A percentile compares a stretch with the other conserved stretches of the same genome.
Evolutionary conservation across 2,797 vertebrate genomes (phyloP).

Genomic region (Hybognathus amarus): DNA sequence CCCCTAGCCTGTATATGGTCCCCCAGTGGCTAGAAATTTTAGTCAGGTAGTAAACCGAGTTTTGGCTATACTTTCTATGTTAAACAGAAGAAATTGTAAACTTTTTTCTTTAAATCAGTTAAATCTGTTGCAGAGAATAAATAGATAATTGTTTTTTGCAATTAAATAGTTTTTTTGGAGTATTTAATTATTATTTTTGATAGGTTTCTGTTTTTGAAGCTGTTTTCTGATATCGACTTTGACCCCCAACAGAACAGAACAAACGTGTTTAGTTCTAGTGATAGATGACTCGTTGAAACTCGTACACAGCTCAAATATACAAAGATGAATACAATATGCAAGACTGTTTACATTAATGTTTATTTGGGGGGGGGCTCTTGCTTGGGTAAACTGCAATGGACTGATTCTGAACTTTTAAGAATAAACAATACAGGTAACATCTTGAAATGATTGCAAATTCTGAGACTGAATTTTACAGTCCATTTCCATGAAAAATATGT

Average conservation of each 20-base stretch:
- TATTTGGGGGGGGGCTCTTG: not conserved
- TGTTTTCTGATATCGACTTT: conserved; percentile 23
- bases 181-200: not conserved
- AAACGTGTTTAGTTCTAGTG: conserved; percentile 43
- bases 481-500: conserved; percentile 31
- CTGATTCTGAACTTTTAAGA: conserved; percentile 13
- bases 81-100: not conserved
- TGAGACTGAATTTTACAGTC: conserved; percentile 36
- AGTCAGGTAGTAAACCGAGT: too few relatives aligned
- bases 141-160: too few relatives aligned
- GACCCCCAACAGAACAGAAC: conserved; percentile 24
- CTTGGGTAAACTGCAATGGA: conserved; percentile 20
- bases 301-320: conserved; percentile 46
- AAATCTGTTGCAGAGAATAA: too few relatives aligned
- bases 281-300: conserved; percentile 34
- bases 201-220: not conserved
- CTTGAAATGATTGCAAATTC: conserved; percentile 35
- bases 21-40: too few relatives aligned
- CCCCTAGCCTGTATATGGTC: too few relatives aligned
- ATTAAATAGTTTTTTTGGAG: too few relatives aligned
- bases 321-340: conserved; percentile 38
- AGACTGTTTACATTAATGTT: conserved; percentile 35
- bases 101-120: too few relatives aligned
- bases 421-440: conserved; percentile 28
- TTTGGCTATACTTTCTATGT: too few relatives aligned